phyloP scores from a whole-genome alignment of 1,140 invertebrate genomes.

The Liolophura sinensis region DNA sequence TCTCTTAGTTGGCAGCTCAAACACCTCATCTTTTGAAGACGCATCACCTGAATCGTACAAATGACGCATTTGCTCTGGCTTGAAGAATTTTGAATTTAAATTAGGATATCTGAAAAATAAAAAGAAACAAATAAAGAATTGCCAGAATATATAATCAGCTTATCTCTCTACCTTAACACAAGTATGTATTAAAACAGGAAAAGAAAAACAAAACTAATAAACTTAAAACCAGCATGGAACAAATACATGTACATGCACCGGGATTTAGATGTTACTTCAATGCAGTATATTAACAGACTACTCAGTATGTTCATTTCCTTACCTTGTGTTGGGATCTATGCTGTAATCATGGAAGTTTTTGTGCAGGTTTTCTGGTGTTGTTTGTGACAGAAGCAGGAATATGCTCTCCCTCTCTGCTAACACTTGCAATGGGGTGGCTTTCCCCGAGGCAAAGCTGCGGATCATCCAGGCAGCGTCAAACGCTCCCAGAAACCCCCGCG shows the following conservation, averaged over 20 bases:
- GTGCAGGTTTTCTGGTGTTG: constrained; percentile 92
- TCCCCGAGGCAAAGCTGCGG: constrained; percentile 75
- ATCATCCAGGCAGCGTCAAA: constrained; percentile 97
- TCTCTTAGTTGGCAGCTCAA: constrained; percentile 47
- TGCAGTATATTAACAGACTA: no score
- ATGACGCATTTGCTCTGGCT: constrained; percentile 68
- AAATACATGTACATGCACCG: no score
- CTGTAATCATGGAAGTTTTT: constrained; percentile 87
- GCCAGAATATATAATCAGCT: no score
- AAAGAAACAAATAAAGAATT: neutral
- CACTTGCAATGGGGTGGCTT: constrained; percentile 62
- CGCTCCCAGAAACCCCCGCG: constrained; percentile 92
- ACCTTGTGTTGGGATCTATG: constrained; percentile 80
- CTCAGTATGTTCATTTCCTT: neutral
- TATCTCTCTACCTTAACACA: no score
- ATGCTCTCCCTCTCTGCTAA: constrained; percentile 94
- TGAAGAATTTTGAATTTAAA: constrained; percentile 65
- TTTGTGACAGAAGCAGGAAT: constrained; percentile 88
- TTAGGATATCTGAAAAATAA: constrained; percentile 61
- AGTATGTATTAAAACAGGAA: no score
- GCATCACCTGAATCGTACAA: constrained; percentile 53
- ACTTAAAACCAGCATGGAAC: no score
- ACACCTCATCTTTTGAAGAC: constrained; percentile 45
- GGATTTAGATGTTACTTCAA: no score
- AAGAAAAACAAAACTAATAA: no score